Evolutionary conservation across 2,888 invertebrate species (phyloP).

Genomic region (Chesias legatella): DNA sequence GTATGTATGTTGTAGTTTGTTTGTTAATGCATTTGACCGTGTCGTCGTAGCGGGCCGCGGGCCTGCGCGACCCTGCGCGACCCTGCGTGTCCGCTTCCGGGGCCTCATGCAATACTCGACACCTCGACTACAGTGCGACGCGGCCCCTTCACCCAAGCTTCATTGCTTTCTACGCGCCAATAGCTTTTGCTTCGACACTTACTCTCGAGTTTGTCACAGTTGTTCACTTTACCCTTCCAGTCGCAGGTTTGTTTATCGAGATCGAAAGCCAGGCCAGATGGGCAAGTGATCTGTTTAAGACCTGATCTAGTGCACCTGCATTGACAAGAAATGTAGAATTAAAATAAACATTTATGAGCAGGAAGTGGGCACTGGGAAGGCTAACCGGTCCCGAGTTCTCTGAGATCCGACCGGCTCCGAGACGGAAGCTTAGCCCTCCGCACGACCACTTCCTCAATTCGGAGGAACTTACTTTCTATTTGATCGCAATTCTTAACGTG

Average conservation of each 20-base stretch:
- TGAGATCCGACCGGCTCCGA: slow-evolving; percentile 38
- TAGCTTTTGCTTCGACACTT: slow-evolving; percentile 83
- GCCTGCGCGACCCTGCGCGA: slow-evolving; percentile 28
- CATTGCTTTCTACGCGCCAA: slow-evolving; percentile 73
- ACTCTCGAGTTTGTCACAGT: slow-evolving; percentile 98
- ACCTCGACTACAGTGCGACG: slow-evolving; percentile 75
- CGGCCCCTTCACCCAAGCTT: slow-evolving; percentile 78
- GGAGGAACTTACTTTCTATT: slow-evolving; percentile 92
- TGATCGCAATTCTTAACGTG: slow-evolving; percentile 97
- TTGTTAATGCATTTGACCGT: slow-evolving; percentile 58
- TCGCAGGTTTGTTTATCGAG: slow-evolving; percentile 98
- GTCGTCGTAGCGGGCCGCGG: slow-evolving; percentile 47
- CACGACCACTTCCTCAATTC: slow-evolving; percentile 63
- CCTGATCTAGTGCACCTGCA: slow-evolving; percentile 96
- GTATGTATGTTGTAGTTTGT: slow-evolving; percentile 27
- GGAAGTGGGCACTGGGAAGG: slow-evolving; percentile 73
- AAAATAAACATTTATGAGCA: slow-evolving; percentile 56
- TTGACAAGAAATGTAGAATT: slow-evolving; percentile 79
- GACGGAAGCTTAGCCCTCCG: slow-evolving; percentile 68
- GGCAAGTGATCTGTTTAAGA: slow-evolving; percentile 98
- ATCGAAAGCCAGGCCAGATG: slow-evolving; percentile 98
- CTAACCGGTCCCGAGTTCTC: slow-evolving; percentile 45
- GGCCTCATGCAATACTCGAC: slow-evolving; percentile 71
- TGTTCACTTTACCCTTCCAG: slow-evolving; percentile 98
- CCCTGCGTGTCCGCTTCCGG: slow-evolving; percentile 37